phyloP scores from a whole-genome alignment of 2,113 vertebrate genomes.

The Fukomys damarensis region DNA sequence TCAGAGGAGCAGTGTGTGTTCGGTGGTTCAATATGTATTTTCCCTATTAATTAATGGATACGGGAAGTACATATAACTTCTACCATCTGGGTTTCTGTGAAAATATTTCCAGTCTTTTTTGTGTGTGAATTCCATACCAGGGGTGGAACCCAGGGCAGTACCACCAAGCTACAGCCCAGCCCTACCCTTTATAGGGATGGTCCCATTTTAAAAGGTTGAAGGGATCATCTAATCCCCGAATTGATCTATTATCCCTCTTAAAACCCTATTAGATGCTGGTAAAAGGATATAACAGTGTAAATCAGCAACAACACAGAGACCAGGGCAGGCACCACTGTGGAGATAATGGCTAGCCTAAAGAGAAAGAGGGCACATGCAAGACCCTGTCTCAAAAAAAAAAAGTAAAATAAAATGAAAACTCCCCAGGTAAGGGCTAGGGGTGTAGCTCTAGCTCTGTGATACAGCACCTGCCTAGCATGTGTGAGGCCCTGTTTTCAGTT shows the following conservation, averaged over 20 bases:
- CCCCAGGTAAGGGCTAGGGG: neutral
- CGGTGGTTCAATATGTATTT: neutral
- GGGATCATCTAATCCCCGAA: neutral
- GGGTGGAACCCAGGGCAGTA: neutral
- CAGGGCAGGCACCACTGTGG: too few species aligned
- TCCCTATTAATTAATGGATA: conserved; percentile 30
- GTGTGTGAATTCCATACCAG: too few species aligned
- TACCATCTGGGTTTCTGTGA: neutral
- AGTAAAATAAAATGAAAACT: neutral
- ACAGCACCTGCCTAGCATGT: neutral
- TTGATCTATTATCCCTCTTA: neutral
- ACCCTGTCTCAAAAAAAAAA: neutral
- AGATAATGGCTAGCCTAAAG: neutral
- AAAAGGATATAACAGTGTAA: neutral
- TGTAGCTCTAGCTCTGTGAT: neutral
- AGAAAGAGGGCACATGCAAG: neutral
- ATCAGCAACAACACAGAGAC: neutral
- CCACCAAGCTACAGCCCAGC: too few species aligned
- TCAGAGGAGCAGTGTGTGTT: neutral
- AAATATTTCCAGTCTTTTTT: neutral
- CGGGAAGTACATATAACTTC: neutral
- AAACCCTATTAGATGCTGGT: neutral
- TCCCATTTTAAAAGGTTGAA: neutral
- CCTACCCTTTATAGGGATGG: neutral
- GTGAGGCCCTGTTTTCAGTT: neutral